Percentiles rank a stretch among this genome's conserved stretches.
These are phyloP conservation scores for Paraescarpia echinospica DNA, from an alignment of 1,140 invertebrate species.

Conservation along the genomic window DNA sequence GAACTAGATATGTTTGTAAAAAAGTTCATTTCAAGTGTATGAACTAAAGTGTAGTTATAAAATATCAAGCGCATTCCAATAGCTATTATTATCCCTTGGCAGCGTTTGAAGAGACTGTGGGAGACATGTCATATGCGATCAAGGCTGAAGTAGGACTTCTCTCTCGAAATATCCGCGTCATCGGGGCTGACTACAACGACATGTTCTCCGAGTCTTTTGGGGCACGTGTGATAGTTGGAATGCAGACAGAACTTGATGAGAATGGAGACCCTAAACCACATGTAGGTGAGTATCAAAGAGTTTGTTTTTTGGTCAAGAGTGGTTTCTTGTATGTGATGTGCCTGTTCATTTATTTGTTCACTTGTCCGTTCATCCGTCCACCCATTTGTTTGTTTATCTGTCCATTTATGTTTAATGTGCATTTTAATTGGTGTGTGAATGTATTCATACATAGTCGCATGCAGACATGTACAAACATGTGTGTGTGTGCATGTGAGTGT, in stretches of 20 bases:
- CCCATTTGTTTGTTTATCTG: too few relatives aligned
- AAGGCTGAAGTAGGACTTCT: slow-evolving; percentile 51
- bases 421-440: too few relatives aligned
- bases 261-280: background rate
- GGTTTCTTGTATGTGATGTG: too few relatives aligned
- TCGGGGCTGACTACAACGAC: slow-evolving; percentile 45
- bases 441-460: too few relatives aligned
- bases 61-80: background rate
- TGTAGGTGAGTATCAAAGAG: background rate
- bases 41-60: background rate
- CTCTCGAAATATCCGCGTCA: slow-evolving; percentile 49
- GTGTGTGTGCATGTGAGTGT: too few relatives aligned
- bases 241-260: slow-evolving; percentile 5
- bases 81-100: background rate
- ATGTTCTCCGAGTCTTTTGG: slow-evolving; percentile 48
- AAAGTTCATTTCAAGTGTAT: background rate
- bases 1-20: background rate
- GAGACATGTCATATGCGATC: slow-evolving; percentile 25
- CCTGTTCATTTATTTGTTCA: too few relatives aligned
- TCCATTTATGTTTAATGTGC: too few relatives aligned
- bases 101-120: background rate
- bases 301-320: too few relatives aligned
- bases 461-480: too few relatives aligned
- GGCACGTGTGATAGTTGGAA: slow-evolving; percentile 47
- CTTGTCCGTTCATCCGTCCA: too few relatives aligned